Base-by-base conservation (phyloP, 2,888 invertebrate genomes). In the Imbricaverruca yamaguchii region DNA sequence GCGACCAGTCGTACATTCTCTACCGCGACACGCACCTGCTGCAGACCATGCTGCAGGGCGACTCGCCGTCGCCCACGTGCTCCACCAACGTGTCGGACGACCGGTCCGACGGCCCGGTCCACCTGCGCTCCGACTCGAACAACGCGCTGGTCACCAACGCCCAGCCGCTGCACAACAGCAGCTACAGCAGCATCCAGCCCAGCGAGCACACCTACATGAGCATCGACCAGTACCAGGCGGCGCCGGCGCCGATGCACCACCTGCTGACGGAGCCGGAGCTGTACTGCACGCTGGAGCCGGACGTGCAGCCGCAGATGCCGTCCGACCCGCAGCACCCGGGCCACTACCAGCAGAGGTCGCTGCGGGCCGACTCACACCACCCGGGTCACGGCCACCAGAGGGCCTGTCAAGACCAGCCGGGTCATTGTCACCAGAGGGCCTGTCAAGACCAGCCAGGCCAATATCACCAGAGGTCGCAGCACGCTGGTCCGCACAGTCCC, bases 171-270 rank as follows among this genome's bases (percentile, higher is more conserved):
- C 74, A 74, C 74, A 74, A 74, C 74, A 74, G 55, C 74, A 74
- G 74, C 55, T 74, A 74, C 74, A 82, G 82, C 74, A 83, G 83
- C 65, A 82, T 82, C 56, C 83, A 83, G 80, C 83, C 83, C 18
- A 81, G 83, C 25, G 83, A 83, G 81, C 83, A 83, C 80, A 82
- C 83, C 77, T 83, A 83, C 81, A 83, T 83, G 83, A 82, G 83
- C 69, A 83, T 83, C 78, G 83, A 83, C 80, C 79, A 79, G 57
- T 79, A 79, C 79, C 56, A 59, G 59, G 13, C 78, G 56, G 57
- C 23, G 77, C 53, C 77, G n/a, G 23, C 10, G 13, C 39, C 39
- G 39, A 4, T 39, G 39, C 39, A 39, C 4, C 55, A 2, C 21
- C 55, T 77, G 77, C 56, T n/a, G n/a, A 11, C 55, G 0, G 74